Base-by-base conservation (phyloP, 2,797 vertebrate genomes). In the Sebastes minor region DNA sequence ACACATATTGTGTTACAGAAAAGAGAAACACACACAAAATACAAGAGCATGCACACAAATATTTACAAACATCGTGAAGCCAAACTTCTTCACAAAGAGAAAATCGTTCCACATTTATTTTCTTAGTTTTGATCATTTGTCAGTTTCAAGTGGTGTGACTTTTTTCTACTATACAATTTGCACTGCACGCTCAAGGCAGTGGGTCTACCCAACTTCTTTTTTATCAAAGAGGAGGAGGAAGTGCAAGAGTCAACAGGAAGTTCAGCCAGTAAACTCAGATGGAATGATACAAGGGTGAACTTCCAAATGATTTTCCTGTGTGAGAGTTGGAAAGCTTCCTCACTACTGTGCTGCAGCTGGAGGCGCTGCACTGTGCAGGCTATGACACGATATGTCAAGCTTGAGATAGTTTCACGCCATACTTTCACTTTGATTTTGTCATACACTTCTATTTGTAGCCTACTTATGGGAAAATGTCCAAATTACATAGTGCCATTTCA, bases 161-260 rank as follows among this genome's bases (percentile, higher is more conserved):
- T 83, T 38, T 72, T 72, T 2, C 6, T 65, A 86, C 90, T 91
- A 81, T 87, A 89, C 87, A 85, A 59, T 84, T 92, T 90, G 90
- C 86, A 78, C 74, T 80, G 62, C 81, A 88, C 82, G 5, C 23
- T 93, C 90, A 81, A 49, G 82, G 91, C 93, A 89, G 87, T 89
- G 93, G 93, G 95, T 93, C 94, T 90, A 93, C 85, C 89, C 78
- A 74, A 62, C 87, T 46, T 20, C 14, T 94, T 95, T 89, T 94
- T 96, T 96, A 96, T 96, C 95, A 94, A 89, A 93, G 93, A 86
- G 91, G 87, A 87, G 95, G 84, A 96, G 96, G 95, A 96, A 97
- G 94, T 92, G 84, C 83, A 92, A 92, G 93, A 96, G 91, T 95
- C 95, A 89, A 95, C 94, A 96, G 95, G 95, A 95, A 95, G 91